A percentile compares a stretch with the other conserved stretches of the same genome.
Evolutionary conservation across 2,888 invertebrate genomes (phyloP).

Genomic region (Thymelicus acteon): DNA sequence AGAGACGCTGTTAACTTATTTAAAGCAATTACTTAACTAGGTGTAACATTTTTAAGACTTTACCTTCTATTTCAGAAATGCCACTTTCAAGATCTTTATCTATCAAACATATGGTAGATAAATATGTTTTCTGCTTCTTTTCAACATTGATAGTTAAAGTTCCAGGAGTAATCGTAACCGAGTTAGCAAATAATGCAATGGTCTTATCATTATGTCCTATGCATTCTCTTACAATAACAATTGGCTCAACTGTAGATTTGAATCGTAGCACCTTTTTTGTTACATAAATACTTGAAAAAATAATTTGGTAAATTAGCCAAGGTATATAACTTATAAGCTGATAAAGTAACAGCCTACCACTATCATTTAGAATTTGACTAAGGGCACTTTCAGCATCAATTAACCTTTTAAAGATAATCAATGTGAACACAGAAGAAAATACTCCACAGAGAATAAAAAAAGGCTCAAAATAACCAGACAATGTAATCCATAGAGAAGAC

Average conservation of each 20-base stretch:
- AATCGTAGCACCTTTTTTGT: constrained; percentile 26
- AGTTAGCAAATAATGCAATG: constrained; percentile 11
- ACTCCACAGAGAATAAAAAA: constrained; percentile 13
- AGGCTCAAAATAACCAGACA: constrained; percentile 14
- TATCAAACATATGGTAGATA: constrained; percentile 10
- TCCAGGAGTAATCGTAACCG: constrained; percentile 7
- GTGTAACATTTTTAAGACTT: constrained; percentile 7
- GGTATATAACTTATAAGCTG: constrained; percentile 8
- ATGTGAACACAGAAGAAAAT: constrained; percentile 7
- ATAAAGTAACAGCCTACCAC: constrained; percentile 1
- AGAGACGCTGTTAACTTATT: constrained; percentile 11
- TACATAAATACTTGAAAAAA: constrained; percentile 26
- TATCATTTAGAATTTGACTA: constrained; percentile 7
- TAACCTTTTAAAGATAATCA: constrained; percentile 9
- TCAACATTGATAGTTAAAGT: constrained; percentile 16
- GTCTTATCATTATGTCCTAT: constrained; percentile 10
- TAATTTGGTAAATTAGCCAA: constrained; percentile 10
- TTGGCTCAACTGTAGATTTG: constrained; percentile 24
- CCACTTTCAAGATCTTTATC: constrained; percentile 15
- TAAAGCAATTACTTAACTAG: constrained; percentile 13
- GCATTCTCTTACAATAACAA: constrained; percentile 19
- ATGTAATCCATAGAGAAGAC: constrained; percentile 1
- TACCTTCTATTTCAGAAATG: constrained; percentile 13
- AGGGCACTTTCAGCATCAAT: constrained; percentile 6
- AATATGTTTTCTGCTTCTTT: constrained; percentile 12